These are phyloP conservation scores for Meloe dianella DNA, from an alignment of 2,888 invertebrate species.

Conservation along the genomic window DNA sequence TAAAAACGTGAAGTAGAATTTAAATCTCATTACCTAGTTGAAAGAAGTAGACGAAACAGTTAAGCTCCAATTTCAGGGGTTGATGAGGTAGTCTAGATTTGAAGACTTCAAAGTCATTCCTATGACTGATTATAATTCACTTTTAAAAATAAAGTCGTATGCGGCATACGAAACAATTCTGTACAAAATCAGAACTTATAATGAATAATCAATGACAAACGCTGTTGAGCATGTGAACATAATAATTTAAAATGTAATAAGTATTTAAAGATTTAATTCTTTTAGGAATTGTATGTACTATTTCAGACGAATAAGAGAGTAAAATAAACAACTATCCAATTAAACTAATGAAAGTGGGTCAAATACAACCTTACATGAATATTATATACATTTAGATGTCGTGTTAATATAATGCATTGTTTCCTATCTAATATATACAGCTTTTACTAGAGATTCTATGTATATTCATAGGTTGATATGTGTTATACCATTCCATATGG, in stretches of 20 bases:
- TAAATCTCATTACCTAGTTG: too few relatives aligned
- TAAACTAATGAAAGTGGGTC: slow-evolving; percentile 8
- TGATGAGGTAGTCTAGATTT: too few relatives aligned
- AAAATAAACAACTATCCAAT: slow-evolving; percentile 4
- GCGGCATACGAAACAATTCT: too few relatives aligned
- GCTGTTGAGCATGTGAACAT: background rate
- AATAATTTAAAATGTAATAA: background rate
- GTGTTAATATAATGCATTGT: slow-evolving; percentile 17
- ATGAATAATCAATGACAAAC: background rate
- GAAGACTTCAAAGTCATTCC: too few relatives aligned
- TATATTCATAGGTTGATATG: slow-evolving; percentile 12
- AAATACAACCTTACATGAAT: slow-evolving; percentile 1
- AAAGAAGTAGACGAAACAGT: too few relatives aligned
- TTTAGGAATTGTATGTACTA: background rate
- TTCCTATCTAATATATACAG: background rate
- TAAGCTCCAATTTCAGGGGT: too few relatives aligned
- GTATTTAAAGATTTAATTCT: background rate
- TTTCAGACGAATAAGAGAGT: background rate
- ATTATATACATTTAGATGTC: slow-evolving; percentile 12
- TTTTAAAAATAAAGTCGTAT: too few relatives aligned
- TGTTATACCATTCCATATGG: background rate
- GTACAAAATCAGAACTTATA: too few relatives aligned
- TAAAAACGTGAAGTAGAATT: too few relatives aligned
- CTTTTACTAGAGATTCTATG: background rate
- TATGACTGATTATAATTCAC: too few relatives aligned